Percentiles rank a stretch among this genome's conserved stretches.
Conservation (phyloP, 2,113 vertebrate genomes). For the Motacilla tschutschensis region DNA sequence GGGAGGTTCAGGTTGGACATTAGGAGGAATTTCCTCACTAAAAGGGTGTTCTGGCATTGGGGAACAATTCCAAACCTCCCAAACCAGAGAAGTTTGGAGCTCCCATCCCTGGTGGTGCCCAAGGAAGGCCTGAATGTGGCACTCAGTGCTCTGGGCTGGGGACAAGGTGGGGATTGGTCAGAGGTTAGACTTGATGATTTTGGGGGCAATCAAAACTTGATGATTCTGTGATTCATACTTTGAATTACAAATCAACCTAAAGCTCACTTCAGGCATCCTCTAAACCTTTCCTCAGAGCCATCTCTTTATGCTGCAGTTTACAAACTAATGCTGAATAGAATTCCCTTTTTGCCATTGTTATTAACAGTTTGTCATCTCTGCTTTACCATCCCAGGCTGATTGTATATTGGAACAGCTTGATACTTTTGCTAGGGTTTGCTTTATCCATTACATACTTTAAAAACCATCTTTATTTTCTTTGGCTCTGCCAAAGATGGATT, state of each 20-base stretch:
- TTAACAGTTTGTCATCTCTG: constrained; percentile 23
- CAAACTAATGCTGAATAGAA: constrained; percentile 18
- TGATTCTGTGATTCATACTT: background rate
- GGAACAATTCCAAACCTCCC: background rate
- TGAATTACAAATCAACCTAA: background rate
- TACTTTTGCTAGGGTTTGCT: background rate
- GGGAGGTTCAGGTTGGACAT: background rate
- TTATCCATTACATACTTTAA: background rate
- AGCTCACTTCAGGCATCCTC: background rate
- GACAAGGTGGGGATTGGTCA: rapidly evolving
- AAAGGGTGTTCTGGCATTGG: background rate
- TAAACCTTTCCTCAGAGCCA: background rate
- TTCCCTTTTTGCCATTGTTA: background rate
- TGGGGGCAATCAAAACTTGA: background rate
- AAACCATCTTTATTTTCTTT: background rate
- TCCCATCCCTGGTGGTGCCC: background rate
- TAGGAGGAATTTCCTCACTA: background rate
- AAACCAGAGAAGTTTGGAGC: background rate
- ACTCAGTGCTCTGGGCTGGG: background rate
- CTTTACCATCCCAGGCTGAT: background rate
- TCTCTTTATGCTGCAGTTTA: background rate
- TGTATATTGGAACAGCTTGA: background rate
- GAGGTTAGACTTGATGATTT: background rate
- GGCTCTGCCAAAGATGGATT: background rate
- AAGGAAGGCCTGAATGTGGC: rapidly evolving